Evolutionary conservation across 2,113 vertebrate species (phyloP).

Genomic region (Sander lucioperca): DNA sequence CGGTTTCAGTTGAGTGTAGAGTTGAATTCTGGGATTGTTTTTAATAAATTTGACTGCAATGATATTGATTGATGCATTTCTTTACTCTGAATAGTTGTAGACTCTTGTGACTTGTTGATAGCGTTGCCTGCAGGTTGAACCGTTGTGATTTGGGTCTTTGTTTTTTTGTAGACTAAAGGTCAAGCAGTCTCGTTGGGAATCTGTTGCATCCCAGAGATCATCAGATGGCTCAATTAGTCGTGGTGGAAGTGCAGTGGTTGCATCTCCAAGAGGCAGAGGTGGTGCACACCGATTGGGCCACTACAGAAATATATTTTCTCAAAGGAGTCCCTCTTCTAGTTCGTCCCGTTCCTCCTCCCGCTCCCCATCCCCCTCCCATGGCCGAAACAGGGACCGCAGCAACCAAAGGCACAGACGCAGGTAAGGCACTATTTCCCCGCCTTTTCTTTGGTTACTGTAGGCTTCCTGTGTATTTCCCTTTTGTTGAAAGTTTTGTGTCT

Average conservation of each 20-base stretch:
- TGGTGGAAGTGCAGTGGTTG: conserved; percentile 74
- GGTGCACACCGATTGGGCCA: conserved; percentile 87
- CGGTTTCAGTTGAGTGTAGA: neutral
- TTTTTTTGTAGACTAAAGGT: conserved; percentile 75
- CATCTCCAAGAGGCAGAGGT: conserved; percentile 73
- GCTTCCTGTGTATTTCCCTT: neutral
- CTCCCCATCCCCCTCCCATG: conserved; percentile 89
- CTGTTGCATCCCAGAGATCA: conserved; percentile 79
- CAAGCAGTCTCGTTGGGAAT: conserved; percentile 91
- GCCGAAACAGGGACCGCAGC: conserved; percentile 85
- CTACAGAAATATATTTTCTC: conserved; percentile 92
- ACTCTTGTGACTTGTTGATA: neutral
- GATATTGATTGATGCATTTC: neutral
- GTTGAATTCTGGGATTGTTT: neutral
- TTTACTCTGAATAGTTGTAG: neutral
- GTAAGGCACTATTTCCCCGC: conserved; percentile 23
- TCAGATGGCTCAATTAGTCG: conserved; percentile 73
- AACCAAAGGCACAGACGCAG: conserved; percentile 80
- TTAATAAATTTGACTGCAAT: neutral
- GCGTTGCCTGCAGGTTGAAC: neutral
- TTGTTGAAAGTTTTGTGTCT: conserved; percentile 3
- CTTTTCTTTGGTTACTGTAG: neutral
- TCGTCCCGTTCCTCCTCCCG: conserved; percentile 89
- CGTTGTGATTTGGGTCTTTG: neutral
- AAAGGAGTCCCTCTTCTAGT: conserved; percentile 90